Percentiles rank a stretch among this genome's conserved stretches.
Conservation (phyloP, 2,888 invertebrate species). For the Pherbina coryleti region DNA sequence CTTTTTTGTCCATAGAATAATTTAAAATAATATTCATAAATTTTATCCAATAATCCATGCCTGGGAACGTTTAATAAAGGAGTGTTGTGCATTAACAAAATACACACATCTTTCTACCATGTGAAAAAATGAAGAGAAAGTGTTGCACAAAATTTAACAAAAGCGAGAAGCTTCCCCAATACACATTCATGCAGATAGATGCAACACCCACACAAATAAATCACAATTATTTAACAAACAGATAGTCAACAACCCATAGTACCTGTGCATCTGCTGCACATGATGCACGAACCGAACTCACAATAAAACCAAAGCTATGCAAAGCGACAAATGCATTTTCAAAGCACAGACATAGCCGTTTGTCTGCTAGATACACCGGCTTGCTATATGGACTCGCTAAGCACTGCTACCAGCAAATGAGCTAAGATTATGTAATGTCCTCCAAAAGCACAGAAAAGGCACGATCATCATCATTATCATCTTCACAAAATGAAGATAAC, state of each 20-base stretch:
- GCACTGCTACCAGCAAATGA: not conserved
- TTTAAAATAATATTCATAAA: too few relatives aligned
- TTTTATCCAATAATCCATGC: too few relatives aligned
- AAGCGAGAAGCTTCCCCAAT: not conserved
- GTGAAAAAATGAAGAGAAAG: not conserved
- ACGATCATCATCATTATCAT: not conserved
- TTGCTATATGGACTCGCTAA: not conserved
- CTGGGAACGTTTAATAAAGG: too few relatives aligned
- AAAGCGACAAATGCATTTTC: slow-evolving; percentile 21
- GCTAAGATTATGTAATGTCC: slow-evolving; percentile 25
- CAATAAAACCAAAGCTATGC: not conserved
- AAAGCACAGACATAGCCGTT: not conserved
- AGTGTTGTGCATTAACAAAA: too few relatives aligned
- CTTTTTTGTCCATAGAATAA: too few relatives aligned
- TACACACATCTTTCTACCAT: not conserved
- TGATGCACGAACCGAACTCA: not conserved
- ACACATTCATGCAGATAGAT: not conserved
- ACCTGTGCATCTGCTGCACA: not conserved
- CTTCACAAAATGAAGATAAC: slow-evolving; percentile 6
- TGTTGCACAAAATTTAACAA: not conserved
- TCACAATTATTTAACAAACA: slow-evolving; percentile 15
- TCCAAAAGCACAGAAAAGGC: slow-evolving; percentile 14
- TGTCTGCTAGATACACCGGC: not conserved
- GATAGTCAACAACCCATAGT: slow-evolving; percentile 8
- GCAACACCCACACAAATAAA: not conserved